Base-by-base conservation (phyloP, 2,888 invertebrate species). In the Atethmia centrago region DNA sequence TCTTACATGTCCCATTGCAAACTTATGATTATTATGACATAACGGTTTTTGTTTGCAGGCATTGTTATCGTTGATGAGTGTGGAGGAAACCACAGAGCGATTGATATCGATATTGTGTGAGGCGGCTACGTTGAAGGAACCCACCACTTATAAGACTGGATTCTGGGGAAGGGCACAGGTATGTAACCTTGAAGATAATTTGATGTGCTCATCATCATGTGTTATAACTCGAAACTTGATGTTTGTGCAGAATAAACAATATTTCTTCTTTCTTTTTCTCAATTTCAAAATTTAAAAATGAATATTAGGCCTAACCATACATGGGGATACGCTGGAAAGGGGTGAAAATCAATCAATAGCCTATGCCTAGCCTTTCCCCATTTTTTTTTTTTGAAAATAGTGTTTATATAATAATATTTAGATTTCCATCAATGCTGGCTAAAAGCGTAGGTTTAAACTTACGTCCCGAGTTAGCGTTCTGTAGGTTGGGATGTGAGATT, bases 121-220 rank as follows among this genome's bases (percentile, higher is more conserved):
- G 93, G 99, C 99, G 67, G 98, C 98, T 21, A 95, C 98, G 80
- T 97, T 98, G 2, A 97, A 98, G 88, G 98, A 98, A 92, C 97
- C 98, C 0, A 98, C 98, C 89, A 98, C 98, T 83, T 98, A 99
- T 89, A 98, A 99, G 92, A 99, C 99, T 74, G 99, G 99, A 10
- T 98, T 99, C 86, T 99, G 99, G 98, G 99, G 99, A 2, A 96
- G 99, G 84, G 98, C 99, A 0, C 99, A 99, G 94, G 98, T 97
- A 90, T 75, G 77, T 65, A 12, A 16, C 45, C 10, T 64, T 31
- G 31, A n/a, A n/a, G 31, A 16, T 16, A 47, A 28, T 47, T 14
- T 1, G 14, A 28, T 63, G 14, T 28, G 16, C 42, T 19, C 25
- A 42, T 12, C 36, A 21, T 36, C 25, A 19, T 63, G 28, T 19